Percentiles rank a stretch among this genome's conserved stretches.
Evolutionary conservation across 2,113 vertebrate genomes (phyloP).

Genomic region (Aptenodytes patagonicus): DNA sequence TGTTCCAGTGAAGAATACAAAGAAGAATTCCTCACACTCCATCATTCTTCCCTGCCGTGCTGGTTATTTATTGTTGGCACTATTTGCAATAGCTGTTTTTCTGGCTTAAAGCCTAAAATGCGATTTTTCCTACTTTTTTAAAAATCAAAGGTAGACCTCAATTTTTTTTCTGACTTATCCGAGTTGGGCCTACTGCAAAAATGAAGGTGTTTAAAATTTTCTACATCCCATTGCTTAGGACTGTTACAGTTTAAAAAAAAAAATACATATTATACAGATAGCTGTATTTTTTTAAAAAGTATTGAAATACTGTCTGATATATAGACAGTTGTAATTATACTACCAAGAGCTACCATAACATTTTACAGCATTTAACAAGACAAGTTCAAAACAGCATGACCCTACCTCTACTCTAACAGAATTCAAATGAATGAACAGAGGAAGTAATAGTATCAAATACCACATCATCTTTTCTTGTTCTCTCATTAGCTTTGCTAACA

Average conservation of each 20-base stretch:
- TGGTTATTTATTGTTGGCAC: background rate
- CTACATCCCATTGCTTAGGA: background rate
- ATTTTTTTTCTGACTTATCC: background rate
- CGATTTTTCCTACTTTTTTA: background rate
- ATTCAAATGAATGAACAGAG: conserved; percentile 19
- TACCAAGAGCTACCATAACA: background rate
- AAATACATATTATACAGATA: background rate
- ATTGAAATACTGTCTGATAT: background rate
- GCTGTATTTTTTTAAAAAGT: background rate
- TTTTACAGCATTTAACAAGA: background rate
- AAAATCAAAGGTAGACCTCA: background rate
- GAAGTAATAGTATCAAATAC: background rate
- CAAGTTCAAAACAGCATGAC: background rate
- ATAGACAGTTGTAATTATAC: background rate
- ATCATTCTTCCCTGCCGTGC: background rate
- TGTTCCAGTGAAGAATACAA: background rate
- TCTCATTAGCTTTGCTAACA: conserved; percentile 8
- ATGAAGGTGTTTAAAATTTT: background rate
- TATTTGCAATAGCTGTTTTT: background rate
- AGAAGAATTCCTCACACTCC: background rate
- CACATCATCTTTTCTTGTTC: conserved; percentile 21
- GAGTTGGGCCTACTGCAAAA: background rate
- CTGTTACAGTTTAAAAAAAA: background rate
- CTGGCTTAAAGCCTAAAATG: background rate
- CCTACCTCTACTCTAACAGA: background rate